Evolutionary conservation across 2,888 invertebrate genomes (phyloP).

Genomic region (Argynnis bischoffii): DNA sequence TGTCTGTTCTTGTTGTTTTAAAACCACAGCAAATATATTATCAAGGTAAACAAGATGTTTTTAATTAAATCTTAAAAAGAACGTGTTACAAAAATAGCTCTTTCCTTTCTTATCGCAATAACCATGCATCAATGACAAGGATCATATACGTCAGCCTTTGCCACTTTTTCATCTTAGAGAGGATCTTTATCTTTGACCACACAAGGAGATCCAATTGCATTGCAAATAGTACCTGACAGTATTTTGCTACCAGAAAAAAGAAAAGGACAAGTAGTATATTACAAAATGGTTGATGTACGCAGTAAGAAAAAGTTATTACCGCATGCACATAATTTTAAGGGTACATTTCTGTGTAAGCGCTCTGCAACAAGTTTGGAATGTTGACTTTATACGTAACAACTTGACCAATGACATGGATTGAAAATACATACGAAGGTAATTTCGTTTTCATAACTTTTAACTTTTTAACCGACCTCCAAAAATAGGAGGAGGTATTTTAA

Average conservation of each 20-base stretch:
- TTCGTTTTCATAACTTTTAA: not conserved
- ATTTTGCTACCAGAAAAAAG: constrained; percentile 1
- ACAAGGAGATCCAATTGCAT: constrained; percentile 30
- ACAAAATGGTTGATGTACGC: not conserved
- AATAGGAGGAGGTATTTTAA: too few species aligned
- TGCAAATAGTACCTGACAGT: constrained; percentile 25
- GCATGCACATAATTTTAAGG: constrained; percentile 12
- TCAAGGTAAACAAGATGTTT: not conserved
- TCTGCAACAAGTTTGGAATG: constrained; percentile 15
- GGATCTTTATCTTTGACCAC: constrained; percentile 38
- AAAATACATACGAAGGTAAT: not conserved
- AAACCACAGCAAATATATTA: not conserved
- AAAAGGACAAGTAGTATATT: not conserved
- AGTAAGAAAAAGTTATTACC: constrained; percentile 10
- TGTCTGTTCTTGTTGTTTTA: not conserved
- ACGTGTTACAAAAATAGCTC: not conserved
- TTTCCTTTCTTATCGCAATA: constrained; percentile 26
- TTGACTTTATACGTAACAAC: constrained; percentile 17
- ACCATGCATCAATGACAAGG: constrained; percentile 30
- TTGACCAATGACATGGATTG: constrained; percentile 18
- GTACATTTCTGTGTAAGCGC: constrained; percentile 5
- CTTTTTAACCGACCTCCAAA: too few species aligned
- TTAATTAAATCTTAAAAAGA: constrained; percentile 19
- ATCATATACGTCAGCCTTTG: constrained; percentile 25
- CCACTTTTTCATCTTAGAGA: constrained; percentile 30